A percentile compares a stretch with the other conserved stretches of the same genome.
Evolutionary conservation across 2,113 vertebrate genomes (phyloP).

Genomic region (Indicator maculatus): DNA sequence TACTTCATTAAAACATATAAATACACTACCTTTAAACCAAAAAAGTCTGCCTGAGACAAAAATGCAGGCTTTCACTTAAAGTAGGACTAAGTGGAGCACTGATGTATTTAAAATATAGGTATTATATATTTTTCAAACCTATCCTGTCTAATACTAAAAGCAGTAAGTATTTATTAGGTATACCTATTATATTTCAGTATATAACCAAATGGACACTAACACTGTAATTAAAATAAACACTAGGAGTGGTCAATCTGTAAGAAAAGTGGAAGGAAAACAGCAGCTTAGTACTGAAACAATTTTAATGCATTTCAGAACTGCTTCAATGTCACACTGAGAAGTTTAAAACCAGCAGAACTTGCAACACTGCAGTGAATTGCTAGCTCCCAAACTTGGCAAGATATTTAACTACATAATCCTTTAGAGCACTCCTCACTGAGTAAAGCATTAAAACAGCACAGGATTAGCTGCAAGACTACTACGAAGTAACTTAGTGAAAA

Average conservation of each 20-base stretch:
- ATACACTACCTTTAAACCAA: background rate
- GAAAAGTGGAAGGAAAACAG: background rate
- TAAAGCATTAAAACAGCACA: background rate
- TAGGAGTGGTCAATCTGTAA: background rate
- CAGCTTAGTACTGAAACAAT: background rate
- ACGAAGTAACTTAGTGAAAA: background rate
- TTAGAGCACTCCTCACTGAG: background rate
- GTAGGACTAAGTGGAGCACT: background rate
- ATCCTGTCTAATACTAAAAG: background rate
- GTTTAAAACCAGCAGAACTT: conserved; percentile 30
- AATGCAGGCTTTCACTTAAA: background rate
- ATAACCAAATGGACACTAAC: background rate
- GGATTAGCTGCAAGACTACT: background rate
- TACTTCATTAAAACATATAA: background rate
- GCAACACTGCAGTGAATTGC: background rate
- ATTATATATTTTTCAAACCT: background rate
- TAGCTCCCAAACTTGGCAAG: background rate
- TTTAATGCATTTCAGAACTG: conserved; percentile 2
- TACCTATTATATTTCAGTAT: background rate
- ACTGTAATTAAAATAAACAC: background rate
- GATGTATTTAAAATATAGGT: background rate
- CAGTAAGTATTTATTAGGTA: background rate
- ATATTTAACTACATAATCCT: background rate
- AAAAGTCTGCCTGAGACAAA: background rate
- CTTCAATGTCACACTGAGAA: background rate